Percentiles rank a stretch among this genome's conserved stretches.
Conservation (phyloP, 1,140 invertebrate species). For the Trichonephila clavipes region DNA sequence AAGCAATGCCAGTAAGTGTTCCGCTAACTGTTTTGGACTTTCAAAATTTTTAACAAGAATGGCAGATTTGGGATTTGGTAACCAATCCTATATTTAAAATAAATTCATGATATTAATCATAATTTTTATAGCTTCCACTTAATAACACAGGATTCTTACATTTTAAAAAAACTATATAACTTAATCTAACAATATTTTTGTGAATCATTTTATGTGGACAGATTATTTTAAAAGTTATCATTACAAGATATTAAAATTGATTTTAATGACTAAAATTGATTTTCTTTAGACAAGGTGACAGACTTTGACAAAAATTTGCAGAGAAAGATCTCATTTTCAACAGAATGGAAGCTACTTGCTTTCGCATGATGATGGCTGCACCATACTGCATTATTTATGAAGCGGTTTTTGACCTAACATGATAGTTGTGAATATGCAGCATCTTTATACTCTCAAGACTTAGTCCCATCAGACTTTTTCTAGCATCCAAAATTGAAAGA, state of each 20-base stretch:
- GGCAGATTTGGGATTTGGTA: slow-evolving; percentile 85
- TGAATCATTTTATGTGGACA: no score
- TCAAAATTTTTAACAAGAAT: slow-evolving; percentile 85
- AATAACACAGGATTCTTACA: no score
- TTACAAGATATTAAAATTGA: no score
- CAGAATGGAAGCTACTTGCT: slow-evolving; percentile 36
- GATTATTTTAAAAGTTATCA: no score
- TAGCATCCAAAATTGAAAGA: slow-evolving; percentile 29
- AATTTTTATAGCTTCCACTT: no score
- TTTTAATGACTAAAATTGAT: no score
- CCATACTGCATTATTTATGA: not conserved
- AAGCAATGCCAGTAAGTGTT: slow-evolving; percentile 83
- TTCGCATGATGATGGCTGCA: not conserved
- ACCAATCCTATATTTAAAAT: slow-evolving; percentile 83
- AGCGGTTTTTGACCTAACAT: not conserved
- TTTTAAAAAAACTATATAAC: no score
- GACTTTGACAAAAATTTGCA: not conserved
- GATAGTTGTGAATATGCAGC: slow-evolving; percentile 13
- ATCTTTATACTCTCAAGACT: not conserved
- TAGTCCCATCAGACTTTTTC: not conserved
- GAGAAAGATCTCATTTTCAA: slow-evolving; percentile 3
- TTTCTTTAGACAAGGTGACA: not conserved
- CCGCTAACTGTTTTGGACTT: slow-evolving; percentile 83
- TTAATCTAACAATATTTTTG: no score
- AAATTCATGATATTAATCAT: no score